Evolutionary conservation across 2,113 vertebrate species (phyloP), one percentile per base, ranked within the genome.

Genomic region (Notothenia coriiceps): DNA sequence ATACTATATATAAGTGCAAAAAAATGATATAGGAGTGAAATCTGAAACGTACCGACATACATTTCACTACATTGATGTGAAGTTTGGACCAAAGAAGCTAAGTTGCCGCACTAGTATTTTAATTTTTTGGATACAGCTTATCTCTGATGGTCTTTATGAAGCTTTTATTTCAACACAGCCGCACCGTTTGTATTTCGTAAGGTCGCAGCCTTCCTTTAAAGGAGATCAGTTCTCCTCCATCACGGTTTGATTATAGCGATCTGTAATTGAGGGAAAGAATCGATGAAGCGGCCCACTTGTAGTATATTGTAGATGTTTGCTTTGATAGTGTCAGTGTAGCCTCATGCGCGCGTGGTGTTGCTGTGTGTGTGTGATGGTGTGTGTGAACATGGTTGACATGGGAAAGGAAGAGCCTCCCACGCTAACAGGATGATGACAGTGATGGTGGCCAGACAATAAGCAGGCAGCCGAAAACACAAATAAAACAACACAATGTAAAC

Each of bases 361-460:
- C 64, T 80, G 73, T 33, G 70, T 44, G 70, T 44, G 78, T 70
- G 70, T 65, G 62, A 10, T 2, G 35, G 5, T 77, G 59, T 61
- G 79, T 59, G 83, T 71, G 89, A 84, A 81, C 80, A 83, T 89
- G 82, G 85, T 85, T 89, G 85, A 93, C 87, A 92, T 92, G 90
- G 89, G 88, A 94, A 93, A 95, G 93, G 93, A 95, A 96, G 93
- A 94, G 89, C 93, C 94, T 92, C 95, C 94, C 90, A 95, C 95
- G 90, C 93, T 88, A 93, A 94, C 94, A 94, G 95, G 93, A 95
- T 94, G 91, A 94, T 93, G 88, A 90, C 88, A 93, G 83, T 90
- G 90, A 90, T 91, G 91, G 92, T 89, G 92, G 93, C 93, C 88
- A 86, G 91, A 91, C 89, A 91, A 92, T 90, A 87, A 90, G 88